Percentiles rank a stretch among this genome's conserved stretches.
Evolutionary conservation across 2,113 vertebrate genomes (phyloP).

Genomic region (Notothenia coriiceps): DNA sequence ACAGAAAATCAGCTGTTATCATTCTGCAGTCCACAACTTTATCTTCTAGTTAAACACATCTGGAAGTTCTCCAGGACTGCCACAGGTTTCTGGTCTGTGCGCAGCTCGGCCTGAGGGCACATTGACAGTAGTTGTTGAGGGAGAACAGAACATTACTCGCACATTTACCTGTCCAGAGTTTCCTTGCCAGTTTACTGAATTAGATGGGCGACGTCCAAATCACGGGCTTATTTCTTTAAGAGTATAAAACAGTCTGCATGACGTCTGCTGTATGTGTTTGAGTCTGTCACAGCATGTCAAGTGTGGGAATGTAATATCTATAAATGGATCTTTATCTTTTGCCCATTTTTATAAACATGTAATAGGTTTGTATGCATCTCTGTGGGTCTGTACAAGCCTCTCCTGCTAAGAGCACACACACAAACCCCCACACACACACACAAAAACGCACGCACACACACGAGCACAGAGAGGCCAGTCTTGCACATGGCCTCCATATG

Average conservation of each 20-base stretch:
- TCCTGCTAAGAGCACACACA: constrained; percentile 56
- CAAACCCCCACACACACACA: background rate
- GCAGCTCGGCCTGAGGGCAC: constrained; percentile 41
- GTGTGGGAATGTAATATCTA: constrained; percentile 20
- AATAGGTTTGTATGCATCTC: constrained; percentile 57
- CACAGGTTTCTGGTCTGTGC: constrained; percentile 31
- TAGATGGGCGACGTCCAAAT: constrained; percentile 32
- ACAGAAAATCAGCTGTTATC: constrained; percentile 64
- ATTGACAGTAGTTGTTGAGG: constrained; percentile 62
- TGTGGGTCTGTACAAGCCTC: constrained; percentile 53
- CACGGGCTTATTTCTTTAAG: constrained; percentile 15
- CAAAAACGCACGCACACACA: constrained; percentile 36
- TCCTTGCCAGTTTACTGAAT: constrained; percentile 30
- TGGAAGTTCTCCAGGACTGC: constrained; percentile 68
- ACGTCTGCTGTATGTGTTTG: constrained; percentile 5
- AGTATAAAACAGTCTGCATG: background rate
- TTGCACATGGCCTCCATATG: constrained; percentile 86
- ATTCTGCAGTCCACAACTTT: constrained; percentile 57
- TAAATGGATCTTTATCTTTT: constrained; percentile 48
- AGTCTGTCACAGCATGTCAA: constrained; percentile 13
- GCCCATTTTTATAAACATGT: constrained; percentile 55
- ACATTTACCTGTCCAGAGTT: constrained; percentile 65
- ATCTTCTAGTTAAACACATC: constrained; percentile 75
- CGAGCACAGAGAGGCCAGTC: constrained; percentile 76
- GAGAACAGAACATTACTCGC: constrained; percentile 69